Evolutionary conservation across 2,797 vertebrate species (phyloP).

Genomic region (Octomys mimax): DNA sequence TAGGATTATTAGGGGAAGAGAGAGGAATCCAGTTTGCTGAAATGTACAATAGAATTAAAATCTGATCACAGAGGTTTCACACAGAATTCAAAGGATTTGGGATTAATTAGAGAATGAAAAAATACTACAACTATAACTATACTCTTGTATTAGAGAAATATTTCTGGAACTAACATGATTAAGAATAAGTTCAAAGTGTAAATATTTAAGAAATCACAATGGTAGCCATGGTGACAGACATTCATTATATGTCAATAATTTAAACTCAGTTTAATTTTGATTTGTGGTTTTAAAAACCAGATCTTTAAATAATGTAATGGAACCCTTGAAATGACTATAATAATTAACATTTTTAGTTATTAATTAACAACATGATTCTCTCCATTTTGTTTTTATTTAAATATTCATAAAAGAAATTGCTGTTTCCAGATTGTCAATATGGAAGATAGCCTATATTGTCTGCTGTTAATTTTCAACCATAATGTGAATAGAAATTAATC

Average conservation of each 20-base stretch:
- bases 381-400: not conserved
- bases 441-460: not conserved
- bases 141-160: not conserved
- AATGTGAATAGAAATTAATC: conserved; percentile 28
- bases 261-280: conserved; percentile 14
- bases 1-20: not conserved
- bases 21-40: not conserved
- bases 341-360: not conserved
- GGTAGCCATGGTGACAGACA: not conserved
- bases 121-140: not conserved
- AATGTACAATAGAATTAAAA: not conserved
- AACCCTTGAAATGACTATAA: not conserved
- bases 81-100: not conserved
- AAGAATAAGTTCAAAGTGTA: not conserved
- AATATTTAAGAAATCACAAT: not conserved
- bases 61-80: not conserved
- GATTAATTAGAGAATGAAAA: not conserved
- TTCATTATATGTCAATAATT: not conserved
- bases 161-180: not conserved
- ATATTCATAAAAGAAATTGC: not conserved
- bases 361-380: not conserved
- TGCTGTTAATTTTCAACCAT: not conserved
- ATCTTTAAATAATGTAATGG: not conserved
- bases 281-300: not conserved
- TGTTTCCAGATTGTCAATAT: not conserved